These are phyloP conservation scores for Aradus depressus DNA, from an alignment of 2,888 invertebrate species.

Conservation along the genomic window DNA sequence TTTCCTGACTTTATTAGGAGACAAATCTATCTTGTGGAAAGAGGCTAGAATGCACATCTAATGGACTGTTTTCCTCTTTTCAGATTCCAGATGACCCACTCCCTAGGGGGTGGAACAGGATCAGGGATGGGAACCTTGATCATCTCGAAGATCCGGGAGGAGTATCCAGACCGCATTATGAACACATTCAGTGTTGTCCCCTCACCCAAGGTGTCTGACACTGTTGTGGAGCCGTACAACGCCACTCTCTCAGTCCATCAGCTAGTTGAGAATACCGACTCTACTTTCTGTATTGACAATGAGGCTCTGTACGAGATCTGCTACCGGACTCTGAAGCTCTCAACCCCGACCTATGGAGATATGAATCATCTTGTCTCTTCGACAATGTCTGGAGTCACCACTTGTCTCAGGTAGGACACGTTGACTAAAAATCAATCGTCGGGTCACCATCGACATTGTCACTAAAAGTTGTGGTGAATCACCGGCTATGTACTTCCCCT, in stretches of 20 bases:
- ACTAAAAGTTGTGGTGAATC: too few relatives aligned
- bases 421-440: too few relatives aligned
- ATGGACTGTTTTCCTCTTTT: background rate
- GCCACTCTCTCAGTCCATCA: slow-evolving; percentile 44
- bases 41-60: too few relatives aligned
- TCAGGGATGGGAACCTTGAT: slow-evolving; percentile 54
- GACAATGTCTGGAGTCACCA: slow-evolving; percentile 44
- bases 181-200: slow-evolving; percentile 46
- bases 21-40: too few relatives aligned
- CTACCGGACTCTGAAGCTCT: slow-evolving; percentile 43
- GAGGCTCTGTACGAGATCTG: slow-evolving; percentile 47
- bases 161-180: slow-evolving; percentile 55
- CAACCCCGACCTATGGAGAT: slow-evolving; percentile 47
- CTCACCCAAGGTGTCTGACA: slow-evolving; percentile 38
- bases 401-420: slow-evolving; percentile 37
- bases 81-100: slow-evolving; percentile 47
- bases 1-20: too few relatives aligned
- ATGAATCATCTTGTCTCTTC: slow-evolving; percentile 44
- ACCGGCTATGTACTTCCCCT: too few relatives aligned
- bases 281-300: slow-evolving; percentile 44
- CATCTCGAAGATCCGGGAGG: slow-evolving; percentile 52
- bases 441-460: too few relatives aligned
- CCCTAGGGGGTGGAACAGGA: slow-evolving; percentile 53
- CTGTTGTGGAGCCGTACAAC: slow-evolving; percentile 46
- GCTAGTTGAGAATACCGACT: slow-evolving; percentile 44